A percentile compares a stretch with the other conserved stretches of the same genome.
Evolutionary conservation across 1,140 invertebrate genomes (phyloP).

Genomic region (Drosophila repletoides): DNA sequence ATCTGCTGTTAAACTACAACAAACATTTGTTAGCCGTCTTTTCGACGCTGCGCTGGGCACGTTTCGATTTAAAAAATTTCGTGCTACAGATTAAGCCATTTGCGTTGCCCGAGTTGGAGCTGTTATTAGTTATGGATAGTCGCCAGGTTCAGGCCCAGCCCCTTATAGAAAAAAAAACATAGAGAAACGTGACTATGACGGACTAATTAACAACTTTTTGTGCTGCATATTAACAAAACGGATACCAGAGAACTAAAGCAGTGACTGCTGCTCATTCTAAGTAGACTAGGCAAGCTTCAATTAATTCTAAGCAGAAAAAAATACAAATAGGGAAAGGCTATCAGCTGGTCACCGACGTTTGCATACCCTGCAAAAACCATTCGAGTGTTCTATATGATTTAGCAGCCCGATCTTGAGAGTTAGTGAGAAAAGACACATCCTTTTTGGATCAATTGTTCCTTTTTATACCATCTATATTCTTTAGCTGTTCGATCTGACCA

Average conservation of each 20-base stretch:
- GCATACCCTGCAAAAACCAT: no score
- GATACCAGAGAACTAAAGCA: no score
- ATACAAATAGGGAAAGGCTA: no score
- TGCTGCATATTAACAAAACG: slow-evolving; percentile 33
- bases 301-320: slow-evolving; percentile 68
- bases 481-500: no score
- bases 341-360: no score
- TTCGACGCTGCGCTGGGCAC: slow-evolving; percentile 29
- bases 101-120: slow-evolving; percentile 22
- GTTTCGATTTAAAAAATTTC: slow-evolving; percentile 41
- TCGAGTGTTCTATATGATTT: no score
- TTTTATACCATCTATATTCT: no score
- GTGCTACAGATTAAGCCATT: slow-evolving; percentile 55
- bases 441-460: no score
- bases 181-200: slow-evolving; percentile 56
- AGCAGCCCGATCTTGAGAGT: no score
- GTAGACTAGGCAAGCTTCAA: slow-evolving; percentile 29
- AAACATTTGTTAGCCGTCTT: slow-evolving; percentile 21
- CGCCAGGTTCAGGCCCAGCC: slow-evolving; percentile 33
- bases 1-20: neutral
- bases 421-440: no score
- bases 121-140: slow-evolving; percentile 65
- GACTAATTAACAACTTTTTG: slow-evolving; percentile 57
- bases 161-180: slow-evolving; percentile 1
- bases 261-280: slow-evolving; percentile 42